phyloP scores from a whole-genome alignment of 2,797 vertebrate species.

The Labroides dimidiatus region DNA sequence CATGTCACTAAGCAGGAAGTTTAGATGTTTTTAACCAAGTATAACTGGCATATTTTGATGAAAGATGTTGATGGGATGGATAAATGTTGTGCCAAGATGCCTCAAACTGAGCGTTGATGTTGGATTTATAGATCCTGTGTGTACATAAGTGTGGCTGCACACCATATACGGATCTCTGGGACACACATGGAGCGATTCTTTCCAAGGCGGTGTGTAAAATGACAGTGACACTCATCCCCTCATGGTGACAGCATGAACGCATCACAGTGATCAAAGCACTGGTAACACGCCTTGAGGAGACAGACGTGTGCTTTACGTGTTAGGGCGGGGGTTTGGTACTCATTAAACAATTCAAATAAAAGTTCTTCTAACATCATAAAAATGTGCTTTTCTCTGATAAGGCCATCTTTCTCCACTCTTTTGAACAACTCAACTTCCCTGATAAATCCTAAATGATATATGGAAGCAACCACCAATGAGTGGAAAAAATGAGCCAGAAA shows the following conservation, averaged over 20 bases:
- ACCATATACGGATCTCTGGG: conserved; percentile 16
- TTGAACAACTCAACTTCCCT: background rate
- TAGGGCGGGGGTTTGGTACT: conserved; percentile 38
- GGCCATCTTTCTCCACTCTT: conserved; percentile 15
- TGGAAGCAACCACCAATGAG: background rate
- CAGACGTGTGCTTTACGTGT: conserved; percentile 43
- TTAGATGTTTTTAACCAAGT: conserved; percentile 22
- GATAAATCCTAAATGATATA: conserved; percentile 5
- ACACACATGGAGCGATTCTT: conserved; percentile 24
- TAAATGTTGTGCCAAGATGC: conserved; percentile 63
- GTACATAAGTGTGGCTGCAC: conserved; percentile 11
- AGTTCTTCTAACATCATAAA: conserved; percentile 53
- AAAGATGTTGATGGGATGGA: conserved; percentile 52
- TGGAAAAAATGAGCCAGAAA: background rate
- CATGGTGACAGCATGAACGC: conserved; percentile 62
- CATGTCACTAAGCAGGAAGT: conserved; percentile 18
- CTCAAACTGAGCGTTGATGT: conserved; percentile 34
- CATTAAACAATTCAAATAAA: conserved; percentile 45
- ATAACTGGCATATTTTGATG: conserved; percentile 35
- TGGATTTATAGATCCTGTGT: conserved; percentile 16
- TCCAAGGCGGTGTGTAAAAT: conserved; percentile 71
- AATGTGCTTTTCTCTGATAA: conserved; percentile 67
- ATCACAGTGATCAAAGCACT: conserved; percentile 68
- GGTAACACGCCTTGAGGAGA: conserved; percentile 68
- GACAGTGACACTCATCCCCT: conserved; percentile 79